These are phyloP conservation scores for Drosophila triauraria DNA, from an alignment of 1,140 invertebrate species.

Conservation along the genomic window DNA sequence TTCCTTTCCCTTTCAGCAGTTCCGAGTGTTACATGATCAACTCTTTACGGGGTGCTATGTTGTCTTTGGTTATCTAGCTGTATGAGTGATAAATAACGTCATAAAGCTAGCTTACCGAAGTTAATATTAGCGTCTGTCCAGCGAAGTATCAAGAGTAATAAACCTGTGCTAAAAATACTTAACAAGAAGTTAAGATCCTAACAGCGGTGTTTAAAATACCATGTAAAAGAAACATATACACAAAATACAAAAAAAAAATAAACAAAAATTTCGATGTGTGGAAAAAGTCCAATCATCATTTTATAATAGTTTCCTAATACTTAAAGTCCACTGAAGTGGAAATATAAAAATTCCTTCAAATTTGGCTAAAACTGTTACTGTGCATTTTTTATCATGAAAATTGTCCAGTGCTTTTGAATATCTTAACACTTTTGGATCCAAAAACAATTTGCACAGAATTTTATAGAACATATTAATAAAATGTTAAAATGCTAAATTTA, in stretches of 20 bases:
- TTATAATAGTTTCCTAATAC: not conserved
- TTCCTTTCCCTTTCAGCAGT: constrained; percentile 33
- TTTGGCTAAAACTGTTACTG: not conserved
- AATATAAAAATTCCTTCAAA: not conserved
- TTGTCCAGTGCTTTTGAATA: too few relatives aligned
- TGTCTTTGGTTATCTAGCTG: constrained; percentile 86
- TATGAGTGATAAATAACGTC: constrained; percentile 85
- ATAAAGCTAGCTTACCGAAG: constrained; percentile 86
- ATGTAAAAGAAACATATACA: not conserved
- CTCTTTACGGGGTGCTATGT: constrained; percentile 78
- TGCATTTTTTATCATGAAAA: not conserved
- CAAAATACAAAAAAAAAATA: too few relatives aligned
- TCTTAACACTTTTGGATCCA: too few relatives aligned
- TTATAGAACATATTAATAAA: too few relatives aligned
- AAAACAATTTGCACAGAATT: too few relatives aligned
- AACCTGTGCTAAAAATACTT: not conserved
- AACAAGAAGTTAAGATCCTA: not conserved
- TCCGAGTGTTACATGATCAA: constrained; percentile 15
- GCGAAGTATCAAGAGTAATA: constrained; percentile 25
- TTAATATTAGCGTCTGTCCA: constrained; percentile 83
- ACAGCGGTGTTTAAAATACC: not conserved
- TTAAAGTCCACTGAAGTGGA: not conserved
- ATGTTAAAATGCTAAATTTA: too few relatives aligned
- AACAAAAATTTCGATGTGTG: not conserved
- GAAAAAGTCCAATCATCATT: not conserved